Base-by-base conservation (phyloP, 2,888 invertebrate genomes). In the Drosophila koepferae region DNA sequence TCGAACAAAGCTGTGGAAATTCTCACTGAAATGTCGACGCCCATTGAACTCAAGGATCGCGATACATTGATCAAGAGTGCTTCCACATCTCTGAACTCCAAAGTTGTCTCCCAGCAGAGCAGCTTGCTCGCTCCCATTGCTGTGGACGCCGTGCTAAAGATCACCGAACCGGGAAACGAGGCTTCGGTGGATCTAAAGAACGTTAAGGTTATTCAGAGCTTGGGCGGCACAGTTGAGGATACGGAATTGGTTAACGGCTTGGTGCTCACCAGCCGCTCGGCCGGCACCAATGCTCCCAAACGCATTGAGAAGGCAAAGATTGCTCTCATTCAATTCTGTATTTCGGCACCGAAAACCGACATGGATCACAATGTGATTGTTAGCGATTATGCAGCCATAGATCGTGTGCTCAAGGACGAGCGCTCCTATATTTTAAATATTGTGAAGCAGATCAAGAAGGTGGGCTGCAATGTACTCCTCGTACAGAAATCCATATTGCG, bases 301-400 rank as follows among this genome's bases (percentile, higher is more conserved):
- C 96, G 97, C 83, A 95, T 99, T 69, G 99, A 99, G 93, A 99
- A 99, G 92, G 99, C 99, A 8, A 99, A 99, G 94, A 98, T 99
- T 93, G 99, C 97, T 70, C 95, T 99, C 18, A 99, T 99, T 81
- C 99, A 99, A 93, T 99, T 99, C 94, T 99, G 99, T 93, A 98
- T 99, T 93, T 99, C 99, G 16, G 98, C 99, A 62, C 99, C 99
- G 9, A 99, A 99, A 94, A 99, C 99, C 64, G 99, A 99, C 93
- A 98, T 99, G 98, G 98, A 98, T 91, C 98, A 98, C 94, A 98
- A 96, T 92, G 96, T 98, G 3, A 95, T 99, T 86, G 98, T 99
- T 28, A 98, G 99, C 0, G 99, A 99, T 93, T 99, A 99, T 93
- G 96, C 99, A n/a, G 99, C 99, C 59, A 99, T 99, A 99, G 99